phyloP scores from a whole-genome alignment of 2,797 vertebrate genomes.

The Thripadectes ignobilis region DNA sequence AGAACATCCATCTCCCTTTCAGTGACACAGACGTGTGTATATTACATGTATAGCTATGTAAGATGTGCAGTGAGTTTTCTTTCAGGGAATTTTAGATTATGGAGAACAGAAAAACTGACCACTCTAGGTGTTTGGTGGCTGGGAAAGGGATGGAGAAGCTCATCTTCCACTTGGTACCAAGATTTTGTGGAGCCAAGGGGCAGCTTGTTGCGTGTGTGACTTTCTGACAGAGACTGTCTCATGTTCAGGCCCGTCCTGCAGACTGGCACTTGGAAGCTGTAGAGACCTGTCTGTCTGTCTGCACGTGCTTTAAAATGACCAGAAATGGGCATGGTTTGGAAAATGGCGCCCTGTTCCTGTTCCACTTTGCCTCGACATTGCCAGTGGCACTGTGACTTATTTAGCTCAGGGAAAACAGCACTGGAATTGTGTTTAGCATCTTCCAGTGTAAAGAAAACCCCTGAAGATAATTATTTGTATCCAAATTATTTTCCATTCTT shows the following conservation, averaged over 20 bases:
- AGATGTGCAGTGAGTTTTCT: neutral
- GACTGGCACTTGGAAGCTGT: accelerated
- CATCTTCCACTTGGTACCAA: accelerated
- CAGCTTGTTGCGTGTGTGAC: neutral
- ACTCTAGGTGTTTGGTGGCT: neutral
- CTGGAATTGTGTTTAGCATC: constrained; percentile 42
- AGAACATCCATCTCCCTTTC: neutral
- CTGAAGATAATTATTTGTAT: constrained; percentile 67
- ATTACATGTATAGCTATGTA: accelerated
- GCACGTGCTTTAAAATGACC: neutral
- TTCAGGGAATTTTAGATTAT: neutral
- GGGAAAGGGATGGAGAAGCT: neutral
- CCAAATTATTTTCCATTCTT: constrained; percentile 75
- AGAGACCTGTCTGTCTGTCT: neutral
- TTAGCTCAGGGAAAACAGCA: neutral
- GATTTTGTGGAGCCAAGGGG: neutral
- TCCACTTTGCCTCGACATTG: neutral
- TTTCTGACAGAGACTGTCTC: neutral
- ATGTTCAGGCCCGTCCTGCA: accelerated
- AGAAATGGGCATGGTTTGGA: neutral
- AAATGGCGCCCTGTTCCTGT: neutral
- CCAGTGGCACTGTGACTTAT: neutral
- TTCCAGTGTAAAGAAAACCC: constrained; percentile 55
- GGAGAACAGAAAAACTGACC: neutral
- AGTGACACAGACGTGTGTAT: accelerated